Evolutionary conservation across 2,888 invertebrate species (phyloP), one percentile per base, ranked within the genome.

Genomic region (Rhyacophila evoluta): DNA sequence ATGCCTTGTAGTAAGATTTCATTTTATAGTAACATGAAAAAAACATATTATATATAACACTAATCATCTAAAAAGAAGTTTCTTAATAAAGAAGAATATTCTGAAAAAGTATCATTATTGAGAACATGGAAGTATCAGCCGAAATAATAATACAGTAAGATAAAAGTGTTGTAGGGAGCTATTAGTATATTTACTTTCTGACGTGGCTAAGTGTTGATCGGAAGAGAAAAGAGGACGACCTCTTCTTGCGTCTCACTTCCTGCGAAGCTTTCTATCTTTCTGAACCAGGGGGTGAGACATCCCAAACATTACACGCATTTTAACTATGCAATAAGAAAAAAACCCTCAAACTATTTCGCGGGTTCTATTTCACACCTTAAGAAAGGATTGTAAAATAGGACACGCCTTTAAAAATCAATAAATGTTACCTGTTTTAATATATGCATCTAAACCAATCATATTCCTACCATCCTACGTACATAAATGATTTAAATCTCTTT

Each of bases 201-300:
- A 70, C 78, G 74, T 70, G 28, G 68, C 77, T 77, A 77, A 77
- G 78, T 74, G 78, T 72, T 72, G 72, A 72, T 39, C 27, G 38
- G 41, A 70, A 38, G 70, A 69, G 74, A 28, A 28, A 70, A 55
- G 73, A 71, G 36, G 39, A 70, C 74, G 71, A 74, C 15, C 73
- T 71, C 69, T 37, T 77, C 69, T 68, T 77, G 41, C 71, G 67
- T 71, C 72, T 37, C 68, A 55, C 72, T 67, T 67, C 72, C 28
- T 27, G 55, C 10, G 19, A 55, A 55, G 55, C 37, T 55, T 33
- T 69, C 72, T 77, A 55, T 67, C 72, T 33, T 77, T 67, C 38
- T 69, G 55, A 55, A 77, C 77, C 19, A 67, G 55, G 38, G 55
- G 55, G 55, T 37, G 28, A 41, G 71, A 41, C 12, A 76, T 76